Conservation (phyloP, 2,797 vertebrate species). For the Masticophis lateralis region DNA sequence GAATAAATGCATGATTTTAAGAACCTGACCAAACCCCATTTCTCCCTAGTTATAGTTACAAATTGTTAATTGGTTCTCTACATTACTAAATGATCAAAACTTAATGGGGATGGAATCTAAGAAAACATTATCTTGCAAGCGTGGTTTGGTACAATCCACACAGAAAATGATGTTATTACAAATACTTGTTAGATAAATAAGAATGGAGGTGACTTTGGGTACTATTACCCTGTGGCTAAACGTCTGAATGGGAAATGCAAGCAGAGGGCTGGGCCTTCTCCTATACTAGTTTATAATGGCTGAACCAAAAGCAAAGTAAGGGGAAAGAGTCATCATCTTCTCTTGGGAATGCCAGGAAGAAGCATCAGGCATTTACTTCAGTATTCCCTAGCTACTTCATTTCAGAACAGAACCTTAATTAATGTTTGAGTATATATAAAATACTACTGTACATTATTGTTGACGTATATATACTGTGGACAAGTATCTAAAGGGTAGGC, state of each 20-base stretch:
- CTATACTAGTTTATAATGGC: background rate
- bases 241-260: background rate
- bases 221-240: background rate
- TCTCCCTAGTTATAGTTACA: slow-evolving; percentile 63
- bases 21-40: slow-evolving; percentile 57
- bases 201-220: background rate
- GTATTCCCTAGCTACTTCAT: background rate
- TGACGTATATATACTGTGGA: background rate
- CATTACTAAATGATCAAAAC: slow-evolving; percentile 8
- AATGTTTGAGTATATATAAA: background rate
- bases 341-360: background rate
- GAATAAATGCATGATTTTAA: slow-evolving; percentile 34
- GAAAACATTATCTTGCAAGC: background rate
- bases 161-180: background rate
- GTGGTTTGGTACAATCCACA: background rate
- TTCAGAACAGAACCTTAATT: background rate
- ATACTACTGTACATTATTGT: background rate
- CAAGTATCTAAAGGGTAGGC: background rate
- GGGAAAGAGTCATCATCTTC: background rate
- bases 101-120: background rate
- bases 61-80: slow-evolving; percentile 45
- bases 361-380: background rate
- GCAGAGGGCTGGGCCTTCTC: background rate
- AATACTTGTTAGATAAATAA: background rate
- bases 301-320: background rate